These are phyloP conservation scores for Octomys mimax DNA, from an alignment of 2,797 vertebrate species.

Conservation along the genomic window DNA sequence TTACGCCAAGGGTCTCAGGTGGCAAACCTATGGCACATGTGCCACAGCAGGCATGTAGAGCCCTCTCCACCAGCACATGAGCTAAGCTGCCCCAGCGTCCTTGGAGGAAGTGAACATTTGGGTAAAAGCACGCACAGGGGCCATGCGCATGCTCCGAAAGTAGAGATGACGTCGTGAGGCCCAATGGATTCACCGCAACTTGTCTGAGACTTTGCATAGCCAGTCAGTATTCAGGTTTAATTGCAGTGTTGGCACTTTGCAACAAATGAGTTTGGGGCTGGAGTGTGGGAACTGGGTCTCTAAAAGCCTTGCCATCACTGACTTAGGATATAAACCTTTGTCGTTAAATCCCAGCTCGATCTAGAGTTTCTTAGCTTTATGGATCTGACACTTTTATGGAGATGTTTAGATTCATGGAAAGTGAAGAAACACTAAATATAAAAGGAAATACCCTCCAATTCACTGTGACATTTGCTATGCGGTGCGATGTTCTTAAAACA, in stretches of 20 bases:
- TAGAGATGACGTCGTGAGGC: not conserved
- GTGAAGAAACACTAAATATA: slow-evolving; percentile 51
- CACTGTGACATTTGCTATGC: slow-evolving; percentile 11
- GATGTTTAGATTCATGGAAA: not conserved
- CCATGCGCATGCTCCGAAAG: not conserved
- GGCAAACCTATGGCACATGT: not conserved
- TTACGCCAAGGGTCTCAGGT: slow-evolving; percentile 41
- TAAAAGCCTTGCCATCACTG: not conserved
- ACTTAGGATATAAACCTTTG: slow-evolving; percentile 7
- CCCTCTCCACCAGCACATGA: not conserved
- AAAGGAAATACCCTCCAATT: slow-evolving; percentile 52
- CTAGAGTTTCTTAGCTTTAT: slow-evolving; percentile 44
- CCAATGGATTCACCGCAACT: not conserved
- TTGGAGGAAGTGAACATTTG: not conserved
- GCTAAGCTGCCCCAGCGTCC: not conserved
- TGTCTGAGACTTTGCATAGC: not conserved
- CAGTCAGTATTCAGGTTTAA: not conserved
- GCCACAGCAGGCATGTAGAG: not conserved
- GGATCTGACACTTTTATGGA: not conserved
- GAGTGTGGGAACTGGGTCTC: not conserved
- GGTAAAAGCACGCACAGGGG: not conserved
- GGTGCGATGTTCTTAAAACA: slow-evolving; percentile 42
- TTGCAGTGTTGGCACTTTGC: not conserved
- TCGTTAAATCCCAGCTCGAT: slow-evolving; percentile 74
- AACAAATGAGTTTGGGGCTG: not conserved